A percentile compares a stretch with the other conserved stretches of the same genome.
These are phyloP conservation scores for Ophion costatus DNA, from an alignment of 2,888 invertebrate genomes.

Conservation along the genomic window DNA sequence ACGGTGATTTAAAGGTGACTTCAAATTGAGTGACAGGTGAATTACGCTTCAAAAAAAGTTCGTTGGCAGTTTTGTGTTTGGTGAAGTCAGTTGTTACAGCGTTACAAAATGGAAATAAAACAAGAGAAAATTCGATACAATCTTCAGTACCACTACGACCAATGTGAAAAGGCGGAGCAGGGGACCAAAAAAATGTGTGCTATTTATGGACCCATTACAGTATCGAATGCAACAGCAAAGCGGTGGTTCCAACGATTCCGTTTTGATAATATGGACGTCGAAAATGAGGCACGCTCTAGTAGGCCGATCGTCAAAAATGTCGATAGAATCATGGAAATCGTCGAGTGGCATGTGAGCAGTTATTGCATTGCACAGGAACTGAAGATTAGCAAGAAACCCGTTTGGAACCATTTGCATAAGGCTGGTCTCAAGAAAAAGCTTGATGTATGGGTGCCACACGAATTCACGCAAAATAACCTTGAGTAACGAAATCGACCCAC, in stretches of 20 bases:
- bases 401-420: too few species aligned
- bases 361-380: too few species aligned
- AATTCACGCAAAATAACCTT: too few species aligned
- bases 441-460: too few species aligned
- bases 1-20: neutral
- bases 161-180: neutral
- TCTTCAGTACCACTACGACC: neutral
- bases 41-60: neutral
- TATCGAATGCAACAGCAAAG: neutral
- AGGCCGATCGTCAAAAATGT: conserved; percentile 58
- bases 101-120: neutral
- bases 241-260: conserved; percentile 3
- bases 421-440: too few species aligned
- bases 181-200: neutral
- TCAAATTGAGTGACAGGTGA: too few species aligned
- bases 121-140: conserved; percentile 1
- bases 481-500: too few species aligned
- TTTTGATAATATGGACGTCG: conserved; percentile 35
- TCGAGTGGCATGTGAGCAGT: too few species aligned
- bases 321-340: too few species aligned
- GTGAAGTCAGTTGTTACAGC: neutral
- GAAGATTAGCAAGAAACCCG: too few species aligned
- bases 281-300: too few species aligned
- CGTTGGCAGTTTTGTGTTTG: neutral
- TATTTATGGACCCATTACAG: neutral